Percentiles rank a stretch among this genome's conserved stretches.
These are phyloP conservation scores for Leptopilina syphax DNA, from an alignment of 2,888 invertebrate genomes.

Conservation along the genomic window DNA sequence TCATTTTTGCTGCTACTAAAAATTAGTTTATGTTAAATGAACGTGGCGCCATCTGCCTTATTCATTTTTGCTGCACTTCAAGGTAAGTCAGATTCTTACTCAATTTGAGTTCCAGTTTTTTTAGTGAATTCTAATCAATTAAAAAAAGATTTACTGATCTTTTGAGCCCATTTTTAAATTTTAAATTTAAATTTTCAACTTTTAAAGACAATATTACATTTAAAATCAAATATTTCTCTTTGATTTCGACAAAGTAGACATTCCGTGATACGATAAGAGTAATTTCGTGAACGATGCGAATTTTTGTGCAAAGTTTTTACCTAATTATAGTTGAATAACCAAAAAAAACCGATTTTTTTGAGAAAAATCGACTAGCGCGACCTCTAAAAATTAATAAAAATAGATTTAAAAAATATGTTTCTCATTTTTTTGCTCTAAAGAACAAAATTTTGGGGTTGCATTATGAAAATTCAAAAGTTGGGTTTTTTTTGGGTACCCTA, in stretches of 20 bases:
- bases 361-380: background rate
- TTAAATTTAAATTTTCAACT: background rate
- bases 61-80: too few species aligned
- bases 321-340: background rate
- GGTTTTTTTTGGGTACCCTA: too few species aligned
- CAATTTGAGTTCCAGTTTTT: too few species aligned
- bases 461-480: background rate
- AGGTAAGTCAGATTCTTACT: too few species aligned
- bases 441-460: background rate
- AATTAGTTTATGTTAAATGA: too few species aligned
- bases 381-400: background rate
- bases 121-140: background rate
- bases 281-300: too few species aligned
- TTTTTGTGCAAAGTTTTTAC: background rate
- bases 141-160: background rate
- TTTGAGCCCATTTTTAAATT: background rate
- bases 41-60: too few species aligned
- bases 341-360: background rate
- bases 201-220: background rate
- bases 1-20: too few species aligned
- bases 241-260: too few species aligned
- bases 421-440: background rate
- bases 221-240: too few species aligned
- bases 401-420: background rate
- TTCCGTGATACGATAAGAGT: background rate